phyloP scores from a whole-genome alignment of 2,888 invertebrate species.

The Atrina japonica region DNA sequence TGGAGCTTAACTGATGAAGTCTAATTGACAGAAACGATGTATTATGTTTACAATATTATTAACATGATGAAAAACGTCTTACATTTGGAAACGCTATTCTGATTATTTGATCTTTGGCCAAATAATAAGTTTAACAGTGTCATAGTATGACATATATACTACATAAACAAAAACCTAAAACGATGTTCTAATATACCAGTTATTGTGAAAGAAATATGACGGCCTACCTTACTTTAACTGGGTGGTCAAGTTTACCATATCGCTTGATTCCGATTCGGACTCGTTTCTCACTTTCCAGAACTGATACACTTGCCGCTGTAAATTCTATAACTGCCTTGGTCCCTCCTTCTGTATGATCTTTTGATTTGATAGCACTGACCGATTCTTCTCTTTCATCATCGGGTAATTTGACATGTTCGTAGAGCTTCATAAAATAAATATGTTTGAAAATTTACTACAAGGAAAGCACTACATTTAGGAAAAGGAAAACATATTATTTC shows the following conservation, averaged over 20 bases:
- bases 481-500: no score
- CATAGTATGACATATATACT: no score
- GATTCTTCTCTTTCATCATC: conserved; percentile 57
- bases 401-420: conserved; percentile 61
- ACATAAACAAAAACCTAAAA: no score
- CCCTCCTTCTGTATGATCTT: conserved; percentile 77
- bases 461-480: background rate
- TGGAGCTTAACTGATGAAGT: no score
- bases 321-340: conserved; percentile 83
- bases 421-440: conserved; percentile 59
- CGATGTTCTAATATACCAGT: background rate
- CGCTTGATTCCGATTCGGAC: conserved; percentile 82
- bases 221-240: conserved; percentile 81
- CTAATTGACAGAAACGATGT: no score
- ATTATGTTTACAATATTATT: no score
- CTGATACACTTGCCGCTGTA: conserved; percentile 82
- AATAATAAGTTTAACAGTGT: no score
- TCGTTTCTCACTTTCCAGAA: conserved; percentile 82
- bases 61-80: no score
- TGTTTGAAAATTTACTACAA: background rate
- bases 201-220: no score
- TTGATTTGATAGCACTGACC: conserved; percentile 42
- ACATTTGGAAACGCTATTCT: no score
- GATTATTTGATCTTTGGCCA: no score
- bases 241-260: conserved; percentile 81